Conservation (phyloP, 2,797 vertebrate species). For the Hozukius guyotensis region DNA sequence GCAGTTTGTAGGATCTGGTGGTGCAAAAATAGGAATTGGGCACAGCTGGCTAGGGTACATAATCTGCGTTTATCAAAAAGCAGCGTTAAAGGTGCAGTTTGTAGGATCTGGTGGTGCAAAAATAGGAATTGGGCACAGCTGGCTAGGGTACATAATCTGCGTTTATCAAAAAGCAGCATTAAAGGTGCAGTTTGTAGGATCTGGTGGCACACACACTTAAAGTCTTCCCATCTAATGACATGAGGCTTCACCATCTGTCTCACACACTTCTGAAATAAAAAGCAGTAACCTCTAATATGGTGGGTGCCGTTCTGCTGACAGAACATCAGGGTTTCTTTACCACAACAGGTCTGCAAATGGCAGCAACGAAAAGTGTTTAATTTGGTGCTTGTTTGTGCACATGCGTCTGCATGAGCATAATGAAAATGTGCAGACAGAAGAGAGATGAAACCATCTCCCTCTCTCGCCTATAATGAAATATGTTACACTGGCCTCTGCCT, state of each 20-base stretch:
- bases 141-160: not conserved
- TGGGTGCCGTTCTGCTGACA: conserved; percentile 5
- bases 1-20: too few relatives aligned
- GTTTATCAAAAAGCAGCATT: not conserved
- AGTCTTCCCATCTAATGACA: conserved; percentile 17
- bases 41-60: conserved; percentile 4
- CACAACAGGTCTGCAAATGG: conserved; percentile 13
- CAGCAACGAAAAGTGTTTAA: conserved; percentile 11
- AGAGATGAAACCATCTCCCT: not conserved
- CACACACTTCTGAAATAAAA: conserved; percentile 48
- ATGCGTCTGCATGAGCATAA: conserved; percentile 15
- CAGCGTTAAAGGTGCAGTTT: not conserved
- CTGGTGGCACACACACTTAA: not conserved
- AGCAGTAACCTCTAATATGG: conserved; percentile 32
- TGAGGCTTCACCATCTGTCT: conserved; percentile 56
- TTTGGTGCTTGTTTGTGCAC: conserved; percentile 3
- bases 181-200: not conserved
- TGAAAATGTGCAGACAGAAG: conserved; percentile 19
- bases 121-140: conserved; percentile 3
- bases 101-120: not conserved
- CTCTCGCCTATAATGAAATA: conserved; percentile 53
- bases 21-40: not conserved
- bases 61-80: conserved; percentile 11
- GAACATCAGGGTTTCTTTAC: conserved; percentile 20
- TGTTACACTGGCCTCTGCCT: conserved; percentile 50